Evolutionary conservation across 2,797 vertebrate genomes (phyloP).

Genomic region (Babyrousa celebensis): DNA sequence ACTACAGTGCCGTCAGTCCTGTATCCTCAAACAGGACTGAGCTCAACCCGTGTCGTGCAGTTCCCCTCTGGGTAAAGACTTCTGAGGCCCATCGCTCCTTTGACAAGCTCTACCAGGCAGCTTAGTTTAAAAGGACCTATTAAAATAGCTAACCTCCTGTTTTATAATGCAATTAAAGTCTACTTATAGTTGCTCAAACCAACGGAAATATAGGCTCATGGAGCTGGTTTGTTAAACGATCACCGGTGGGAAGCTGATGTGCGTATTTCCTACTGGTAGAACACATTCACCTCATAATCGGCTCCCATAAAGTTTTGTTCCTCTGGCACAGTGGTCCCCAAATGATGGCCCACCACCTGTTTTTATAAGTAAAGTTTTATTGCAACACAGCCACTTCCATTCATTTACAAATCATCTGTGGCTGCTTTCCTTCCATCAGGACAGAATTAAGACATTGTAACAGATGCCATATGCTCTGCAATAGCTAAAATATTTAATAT

Average conservation of each 20-base stretch:
- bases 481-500: slow-evolving; percentile 60
- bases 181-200: slow-evolving; percentile 59
- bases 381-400: slow-evolving; percentile 20
- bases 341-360: background rate
- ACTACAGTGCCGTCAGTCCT: slow-evolving; percentile 23
- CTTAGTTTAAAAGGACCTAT: background rate
- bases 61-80: background rate
- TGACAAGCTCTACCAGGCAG: slow-evolving; percentile 10
- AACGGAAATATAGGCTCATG: slow-evolving; percentile 29
- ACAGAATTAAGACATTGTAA: background rate
- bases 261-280: slow-evolving; percentile 29
- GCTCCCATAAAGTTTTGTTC: slow-evolving; percentile 39
- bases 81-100: background rate
- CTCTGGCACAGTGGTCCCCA: slow-evolving; percentile 1
- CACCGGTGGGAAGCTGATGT: background rate
- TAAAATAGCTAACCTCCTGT: background rate
- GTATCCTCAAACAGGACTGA: slow-evolving; percentile 39
- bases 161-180: background rate
- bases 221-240: slow-evolving; percentile 40
- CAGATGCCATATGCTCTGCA: background rate
- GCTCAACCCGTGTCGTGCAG: background rate
- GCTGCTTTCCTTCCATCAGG: background rate
- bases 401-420: slow-evolving; percentile 43
- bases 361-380: slow-evolving; percentile 51
- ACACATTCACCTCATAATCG: background rate